phyloP scores from a whole-genome alignment of 2,113 vertebrate genomes.

The Odobenus rosmarus region DNA sequence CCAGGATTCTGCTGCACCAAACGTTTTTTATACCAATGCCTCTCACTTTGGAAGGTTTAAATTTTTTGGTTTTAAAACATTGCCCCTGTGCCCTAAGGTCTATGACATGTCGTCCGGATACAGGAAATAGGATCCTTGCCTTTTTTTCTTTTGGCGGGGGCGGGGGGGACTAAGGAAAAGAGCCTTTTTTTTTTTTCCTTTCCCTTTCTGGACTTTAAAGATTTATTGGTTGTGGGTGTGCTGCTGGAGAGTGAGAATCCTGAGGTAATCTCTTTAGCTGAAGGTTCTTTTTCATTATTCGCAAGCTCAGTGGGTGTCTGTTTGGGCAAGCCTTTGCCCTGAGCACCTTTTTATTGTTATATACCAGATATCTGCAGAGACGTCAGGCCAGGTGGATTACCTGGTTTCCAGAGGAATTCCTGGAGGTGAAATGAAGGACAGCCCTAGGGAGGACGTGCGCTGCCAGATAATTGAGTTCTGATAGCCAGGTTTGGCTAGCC shows the following conservation, averaged over 20 bases:
- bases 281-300: not conserved
- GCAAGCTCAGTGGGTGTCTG: not conserved
- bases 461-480: not conserved
- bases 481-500: not conserved
- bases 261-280: not conserved
- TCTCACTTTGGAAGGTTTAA: not conserved
- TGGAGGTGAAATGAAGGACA: not conserved
- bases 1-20: not conserved
- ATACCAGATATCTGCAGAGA: not conserved
- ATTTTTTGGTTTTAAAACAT: not conserved
- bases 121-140: not conserved
- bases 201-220: not conserved
- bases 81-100: not conserved
- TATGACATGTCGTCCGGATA: not conserved
- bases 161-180: not conserved
- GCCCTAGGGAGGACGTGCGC: not conserved
- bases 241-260: not conserved
- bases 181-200: accelerated
- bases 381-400: not conserved
- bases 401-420: not conserved
- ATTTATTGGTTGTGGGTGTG: not conserved
- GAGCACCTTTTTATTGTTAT: not conserved
- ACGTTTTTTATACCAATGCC: not conserved
- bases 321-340: not conserved
- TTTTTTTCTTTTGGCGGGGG: not conserved